These are phyloP conservation scores for Agonopterix arenella DNA, from an alignment of 2,888 invertebrate species.

Conservation along the genomic window DNA sequence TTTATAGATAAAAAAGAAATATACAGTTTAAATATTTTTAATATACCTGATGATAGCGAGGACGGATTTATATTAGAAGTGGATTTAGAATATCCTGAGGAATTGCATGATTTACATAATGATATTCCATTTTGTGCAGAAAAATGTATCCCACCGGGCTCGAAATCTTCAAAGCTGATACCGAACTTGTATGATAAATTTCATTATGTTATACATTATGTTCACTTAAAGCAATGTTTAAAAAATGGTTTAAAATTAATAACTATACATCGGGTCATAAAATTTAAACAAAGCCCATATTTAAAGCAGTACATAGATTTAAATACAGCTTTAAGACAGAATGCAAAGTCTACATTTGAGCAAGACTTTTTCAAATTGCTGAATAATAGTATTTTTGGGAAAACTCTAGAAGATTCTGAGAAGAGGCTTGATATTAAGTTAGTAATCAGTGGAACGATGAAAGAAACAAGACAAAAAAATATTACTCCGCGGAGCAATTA, in stretches of 20 bases:
- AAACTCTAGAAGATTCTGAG: constrained; percentile 8
- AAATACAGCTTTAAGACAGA: constrained; percentile 4
- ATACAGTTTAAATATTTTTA: no score
- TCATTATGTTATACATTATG: constrained; percentile 27
- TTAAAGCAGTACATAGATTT: constrained; percentile 21
- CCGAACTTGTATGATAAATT: constrained; percentile 21
- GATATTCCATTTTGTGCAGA: neutral
- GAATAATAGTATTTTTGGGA: constrained; percentile 9
- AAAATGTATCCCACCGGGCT: constrained; percentile 1
- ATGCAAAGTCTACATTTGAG: constrained; percentile 2
- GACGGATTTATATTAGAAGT: neutral
- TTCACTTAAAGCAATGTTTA: constrained; percentile 23
- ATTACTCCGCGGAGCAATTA: constrained; percentile 2
- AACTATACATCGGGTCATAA: constrained; percentile 8
- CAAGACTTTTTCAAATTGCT: neutral
- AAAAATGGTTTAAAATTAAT: constrained; percentile 16
- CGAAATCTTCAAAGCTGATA: constrained; percentile 7
- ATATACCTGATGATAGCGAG: no score
- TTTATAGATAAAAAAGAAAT: no score
- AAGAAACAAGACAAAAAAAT: constrained; percentile 7
- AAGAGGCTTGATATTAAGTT: constrained; percentile 6
- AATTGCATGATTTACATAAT: neutral
- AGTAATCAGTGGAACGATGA: constrained; percentile 7
- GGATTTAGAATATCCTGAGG: neutral
- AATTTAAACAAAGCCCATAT: constrained; percentile 24